Conservation (phyloP, 2,888 invertebrate genomes). For the Acleris laterana region DNA sequence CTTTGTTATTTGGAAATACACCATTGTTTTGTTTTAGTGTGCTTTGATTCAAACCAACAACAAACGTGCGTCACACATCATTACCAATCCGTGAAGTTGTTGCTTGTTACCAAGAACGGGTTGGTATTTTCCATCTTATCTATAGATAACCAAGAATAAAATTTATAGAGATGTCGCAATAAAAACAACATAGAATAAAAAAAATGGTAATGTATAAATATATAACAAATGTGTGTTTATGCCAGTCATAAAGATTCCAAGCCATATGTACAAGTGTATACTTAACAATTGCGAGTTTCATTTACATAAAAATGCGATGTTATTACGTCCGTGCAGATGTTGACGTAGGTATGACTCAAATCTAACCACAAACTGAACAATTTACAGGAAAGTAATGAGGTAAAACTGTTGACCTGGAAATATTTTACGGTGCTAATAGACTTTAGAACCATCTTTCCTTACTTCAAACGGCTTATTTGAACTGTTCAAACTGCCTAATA, state of each 20-base stretch:
- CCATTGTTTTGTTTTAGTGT: background rate
- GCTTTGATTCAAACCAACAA: conserved; percentile 30
- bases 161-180: background rate
- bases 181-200: background rate
- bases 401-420: background rate
- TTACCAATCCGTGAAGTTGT: conserved; percentile 54
- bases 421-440: background rate
- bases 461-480: no score
- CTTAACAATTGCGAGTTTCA: conserved; percentile 7
- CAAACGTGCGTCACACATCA: conserved; percentile 43
- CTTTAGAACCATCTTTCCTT: background rate
- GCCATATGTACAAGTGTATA: conserved; percentile 6
- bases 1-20: background rate
- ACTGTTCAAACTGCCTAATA: no score
- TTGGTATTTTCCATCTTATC: conserved; percentile 64
- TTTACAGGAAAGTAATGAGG: background rate
- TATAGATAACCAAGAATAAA: conserved; percentile 59
- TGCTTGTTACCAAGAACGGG: conserved; percentile 55
- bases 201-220: background rate
- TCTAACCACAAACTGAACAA: background rate
- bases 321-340: conserved; percentile 2
- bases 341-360: conserved; percentile 25
- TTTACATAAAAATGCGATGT: conserved; percentile 16
- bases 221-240: background rate
- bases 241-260: background rate